Percentiles rank a stretch among this genome's conserved stretches.
Evolutionary conservation across 2,888 invertebrate species (phyloP).

Genomic region (Carcina quercana): DNA sequence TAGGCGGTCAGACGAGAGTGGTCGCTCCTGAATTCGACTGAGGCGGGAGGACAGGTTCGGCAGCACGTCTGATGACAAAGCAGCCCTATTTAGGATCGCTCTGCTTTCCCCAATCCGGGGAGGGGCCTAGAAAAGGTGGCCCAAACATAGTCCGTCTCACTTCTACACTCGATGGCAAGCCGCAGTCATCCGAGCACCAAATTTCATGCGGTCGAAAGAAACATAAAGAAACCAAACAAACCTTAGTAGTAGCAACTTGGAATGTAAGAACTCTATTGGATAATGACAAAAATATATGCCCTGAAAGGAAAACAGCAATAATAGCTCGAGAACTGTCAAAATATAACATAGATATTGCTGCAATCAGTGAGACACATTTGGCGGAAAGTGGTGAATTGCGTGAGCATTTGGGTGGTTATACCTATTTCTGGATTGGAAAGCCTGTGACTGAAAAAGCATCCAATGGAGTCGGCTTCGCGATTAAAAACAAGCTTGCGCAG

Average conservation of each 20-base stretch:
- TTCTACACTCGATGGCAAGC: slow-evolving; percentile 8
- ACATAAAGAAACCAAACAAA: slow-evolving; percentile 1
- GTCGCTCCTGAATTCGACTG: slow-evolving; percentile 15
- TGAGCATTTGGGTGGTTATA: slow-evolving; percentile 9
- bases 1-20: slow-evolving; percentile 11
- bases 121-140: slow-evolving; percentile 22
- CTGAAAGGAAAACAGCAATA: slow-evolving; percentile 12
- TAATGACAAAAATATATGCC: slow-evolving; percentile 1
- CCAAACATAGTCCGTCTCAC: slow-evolving; percentile 17
- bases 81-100: slow-evolving; percentile 20
- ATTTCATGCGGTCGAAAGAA: slow-evolving; percentile 3
- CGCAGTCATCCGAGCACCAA: slow-evolving; percentile 13
- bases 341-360: slow-evolving; percentile 17
- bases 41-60: slow-evolving; percentile 14
- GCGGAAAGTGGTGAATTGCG: slow-evolving; percentile 11
- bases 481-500: slow-evolving; percentile 5
- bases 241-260: slow-evolving; percentile 7
- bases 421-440: slow-evolving; percentile 12
- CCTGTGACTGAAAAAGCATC: slow-evolving; percentile 4
- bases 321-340: slow-evolving; percentile 16
- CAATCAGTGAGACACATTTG: slow-evolving; percentile 18
- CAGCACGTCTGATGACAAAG: slow-evolving; percentile 16
- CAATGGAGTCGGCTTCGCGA: slow-evolving; percentile 14
- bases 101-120: slow-evolving; percentile 21
- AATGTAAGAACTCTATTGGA: slow-evolving; percentile 14